Base-by-base conservation (phyloP, 1,140 invertebrate genomes). In the Aleiodes sp. region DNA sequence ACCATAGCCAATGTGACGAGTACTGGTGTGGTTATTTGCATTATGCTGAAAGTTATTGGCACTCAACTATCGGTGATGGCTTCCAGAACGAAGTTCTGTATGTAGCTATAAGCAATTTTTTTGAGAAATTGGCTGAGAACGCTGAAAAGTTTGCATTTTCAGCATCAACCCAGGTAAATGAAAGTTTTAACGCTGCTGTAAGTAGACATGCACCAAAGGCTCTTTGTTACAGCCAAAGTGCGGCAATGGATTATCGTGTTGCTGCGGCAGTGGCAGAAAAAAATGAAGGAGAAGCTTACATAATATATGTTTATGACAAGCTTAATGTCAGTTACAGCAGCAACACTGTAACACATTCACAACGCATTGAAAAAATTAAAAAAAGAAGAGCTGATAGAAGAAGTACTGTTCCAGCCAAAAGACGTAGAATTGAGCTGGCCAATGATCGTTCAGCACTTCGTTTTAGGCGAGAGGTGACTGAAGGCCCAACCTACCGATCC, bases 121-220 rank as follows among this genome's bases (percentile, higher is more conserved):
- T 68, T 16, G 57, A 28, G 9, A 39, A 68, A 28, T 12, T 67
- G 14, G 65, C 56, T 6, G 37, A 59, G 6, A 67, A 67, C n/a
- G 65, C 24, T 24, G 52, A 39, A 21, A 43, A 41, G 4, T 67
- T 37, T 39, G 46, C 65, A 21, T 6, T 6, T 29, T n/a, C 43
- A 21, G 24, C 46, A 1, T 67, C 65, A 1, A 67, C 46, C 37
- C 65, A 67, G 56, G 14, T 10, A 9, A 67, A 67, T 26, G 65
- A 67, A 26, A 39, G 2, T 67, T 24, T 67, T 2, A 57, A 67
- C 21, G 35, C 52, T 3, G 57, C 33, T 24, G 57, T 67, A 31
- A 46, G 46, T 12, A 33, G 65, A n/a, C 56, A 67, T 57, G 65
- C 65, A 2, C 52, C 65, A 10, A 67, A 67, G 39, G 14, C 46